Base-by-base conservation (phyloP, 30 jellyfish, hydroid and myxozoan species). In the Chironex yamaguchii region DNA sequence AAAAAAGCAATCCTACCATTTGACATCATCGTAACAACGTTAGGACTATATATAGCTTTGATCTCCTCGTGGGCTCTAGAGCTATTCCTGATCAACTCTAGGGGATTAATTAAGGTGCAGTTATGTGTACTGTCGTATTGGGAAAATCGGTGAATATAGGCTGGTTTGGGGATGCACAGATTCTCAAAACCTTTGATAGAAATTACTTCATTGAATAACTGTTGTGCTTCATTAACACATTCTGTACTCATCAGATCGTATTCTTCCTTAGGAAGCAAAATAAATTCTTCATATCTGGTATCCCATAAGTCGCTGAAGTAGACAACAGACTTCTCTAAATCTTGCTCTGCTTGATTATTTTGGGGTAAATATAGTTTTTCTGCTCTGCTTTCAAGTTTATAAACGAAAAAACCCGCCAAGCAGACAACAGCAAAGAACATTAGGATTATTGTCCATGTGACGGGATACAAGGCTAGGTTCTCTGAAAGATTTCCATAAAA, bases 1-100 rank as follows among this genome's bases (percentile, higher is more conserved):
- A 48, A 83, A 22, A 83, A 32, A 1, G 87, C 93, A 0, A 87
- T 81, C 58, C 93, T 71, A 4, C 93, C 93, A 53, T 83, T 83
- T 13, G 93, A 83, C 93, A 83, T 83, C 13, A 83, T 34, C 4
- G 32, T 36, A 29, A n/a, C n/a, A n/a, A n/a, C n/a, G n/a, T n/a
- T n/a, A n/a, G n/a, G n/a, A n/a, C n/a, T n/a, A n/a, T n/a, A n/a
- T n/a, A n/a, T n/a, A n/a, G n/a, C n/a, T n/a, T n/a, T n/a, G n/a
- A n/a, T n/a, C n/a, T n/a, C n/a, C n/a, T n/a, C n/a, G n/a, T n/a
- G n/a, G n/a, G n/a, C n/a, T n/a, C n/a, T 22, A n/a, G 11, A 72
- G 29, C 23, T 35, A 26, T 72, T 52, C n/a, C 52, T 32, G n/a
- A 83, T 26, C 23, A 83, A 17, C 71, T 83, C 93, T 20, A 83